Evolutionary conservation across 1,140 invertebrate genomes (phyloP).

Genomic region (Drosophila parabipectinata): DNA sequence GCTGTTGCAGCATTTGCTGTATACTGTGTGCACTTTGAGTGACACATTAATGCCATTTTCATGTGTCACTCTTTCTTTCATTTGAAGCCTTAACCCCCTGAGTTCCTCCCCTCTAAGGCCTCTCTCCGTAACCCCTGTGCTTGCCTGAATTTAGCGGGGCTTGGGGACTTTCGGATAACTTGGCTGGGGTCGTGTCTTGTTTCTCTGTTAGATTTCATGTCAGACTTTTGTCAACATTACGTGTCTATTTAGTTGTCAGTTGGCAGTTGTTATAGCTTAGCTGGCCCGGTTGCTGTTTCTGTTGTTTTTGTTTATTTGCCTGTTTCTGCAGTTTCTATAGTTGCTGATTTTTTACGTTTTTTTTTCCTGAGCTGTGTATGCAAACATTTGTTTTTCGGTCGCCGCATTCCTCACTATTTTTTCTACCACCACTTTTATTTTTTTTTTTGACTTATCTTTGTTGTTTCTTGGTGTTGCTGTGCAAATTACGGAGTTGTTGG

Average conservation of each 20-base stretch:
- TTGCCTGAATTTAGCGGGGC: not conserved
- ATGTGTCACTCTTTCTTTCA: slow-evolving; percentile 82
- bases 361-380: slow-evolving; percentile 44
- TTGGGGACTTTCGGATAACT: slow-evolving; percentile 51
- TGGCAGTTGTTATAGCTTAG: slow-evolving; percentile 64
- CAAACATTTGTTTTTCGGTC: slow-evolving; percentile 62
- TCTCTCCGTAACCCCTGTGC: not conserved
- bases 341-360: slow-evolving; percentile 29
- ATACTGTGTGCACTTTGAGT: slow-evolving; percentile 70
- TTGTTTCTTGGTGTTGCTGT: slow-evolving; percentile 23
- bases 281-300: slow-evolving; percentile 39
- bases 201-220: slow-evolving; percentile 76
- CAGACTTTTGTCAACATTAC: slow-evolving; percentile 82
- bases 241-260: slow-evolving; percentile 81
- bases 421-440: slow-evolving; percentile 6
- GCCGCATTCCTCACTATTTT: slow-evolving; percentile 48
- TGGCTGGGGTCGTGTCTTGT: slow-evolving; percentile 63
- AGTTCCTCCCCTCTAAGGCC: not conserved
- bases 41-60: slow-evolving; percentile 82
- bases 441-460: slow-evolving; percentile 32
- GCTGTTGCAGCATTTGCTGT: slow-evolving; percentile 45
- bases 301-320: slow-evolving; percentile 28
- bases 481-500: slow-evolving; percentile 47
- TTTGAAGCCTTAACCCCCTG: slow-evolving; percentile 47
- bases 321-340: slow-evolving; percentile 26